Conservation (phyloP, 2,113 vertebrate genomes). For the Calidris pugnax region DNA sequence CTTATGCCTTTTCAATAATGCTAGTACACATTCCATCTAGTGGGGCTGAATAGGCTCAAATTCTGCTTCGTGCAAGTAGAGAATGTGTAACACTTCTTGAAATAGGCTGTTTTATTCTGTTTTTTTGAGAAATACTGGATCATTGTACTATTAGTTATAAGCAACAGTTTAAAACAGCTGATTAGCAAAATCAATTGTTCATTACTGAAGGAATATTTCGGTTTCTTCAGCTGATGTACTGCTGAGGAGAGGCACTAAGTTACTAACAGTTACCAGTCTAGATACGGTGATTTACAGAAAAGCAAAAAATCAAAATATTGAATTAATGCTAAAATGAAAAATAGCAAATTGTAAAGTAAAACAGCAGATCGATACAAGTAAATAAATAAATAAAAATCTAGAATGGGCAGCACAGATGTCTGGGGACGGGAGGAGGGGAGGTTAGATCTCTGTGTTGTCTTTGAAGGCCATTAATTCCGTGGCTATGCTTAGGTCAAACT, state of each 20-base stretch:
- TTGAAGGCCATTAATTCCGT: neutral
- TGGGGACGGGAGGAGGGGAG: neutral
- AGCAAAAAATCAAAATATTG: neutral
- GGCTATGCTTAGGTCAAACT: neutral
- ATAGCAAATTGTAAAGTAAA: neutral
- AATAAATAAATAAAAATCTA: neutral
- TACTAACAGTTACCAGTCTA: neutral
- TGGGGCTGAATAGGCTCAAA: neutral
- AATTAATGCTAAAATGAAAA: neutral
- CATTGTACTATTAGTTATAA: neutral
- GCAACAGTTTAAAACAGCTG: neutral
- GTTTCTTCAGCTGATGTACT: neutral
- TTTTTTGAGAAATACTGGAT: neutral
- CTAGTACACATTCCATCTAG: neutral
- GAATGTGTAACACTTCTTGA: neutral
- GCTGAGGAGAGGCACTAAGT: neutral
- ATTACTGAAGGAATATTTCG: neutral
- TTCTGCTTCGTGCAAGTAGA: neutral
- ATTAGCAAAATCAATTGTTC: neutral
- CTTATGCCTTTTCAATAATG: neutral
- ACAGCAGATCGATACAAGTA: neutral
- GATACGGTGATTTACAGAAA: neutral
- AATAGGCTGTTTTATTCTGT: neutral
- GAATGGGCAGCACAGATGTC: neutral
- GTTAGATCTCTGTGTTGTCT: neutral